Percentiles rank a stretch among this genome's conserved stretches.
Conservation (phyloP, 1,140 invertebrate species). For the Ladona fulva region DNA sequence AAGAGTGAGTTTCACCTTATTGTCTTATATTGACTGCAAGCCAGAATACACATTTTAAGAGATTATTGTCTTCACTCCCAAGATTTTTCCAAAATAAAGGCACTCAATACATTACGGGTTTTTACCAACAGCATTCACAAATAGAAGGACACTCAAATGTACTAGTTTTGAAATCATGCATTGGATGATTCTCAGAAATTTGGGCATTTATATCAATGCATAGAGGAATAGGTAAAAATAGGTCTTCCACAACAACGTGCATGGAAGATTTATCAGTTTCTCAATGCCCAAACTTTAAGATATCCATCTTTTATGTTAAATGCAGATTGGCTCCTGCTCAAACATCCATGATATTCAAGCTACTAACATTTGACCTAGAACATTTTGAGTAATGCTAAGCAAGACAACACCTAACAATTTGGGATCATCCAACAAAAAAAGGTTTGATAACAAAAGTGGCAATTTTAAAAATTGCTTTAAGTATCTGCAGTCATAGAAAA, state of each 20-base stretch:
- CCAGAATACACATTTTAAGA: neutral
- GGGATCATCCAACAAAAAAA: neutral
- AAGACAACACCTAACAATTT: conserved; percentile 1
- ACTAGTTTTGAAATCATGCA: neutral
- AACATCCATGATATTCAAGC: neutral
- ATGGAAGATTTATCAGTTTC: neutral
- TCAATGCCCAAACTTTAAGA: conserved; percentile 6
- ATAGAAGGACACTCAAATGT: neutral
- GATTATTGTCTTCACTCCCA: conserved; percentile 2
- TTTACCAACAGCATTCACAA: neutral
- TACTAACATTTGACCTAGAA: neutral
- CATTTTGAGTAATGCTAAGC: neutral
- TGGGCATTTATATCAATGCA: neutral
- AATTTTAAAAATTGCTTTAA: neutral
- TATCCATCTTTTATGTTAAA: neutral
- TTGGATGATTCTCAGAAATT: neutral
- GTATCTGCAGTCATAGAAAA: neutral
- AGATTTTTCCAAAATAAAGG: conserved; percentile 10
- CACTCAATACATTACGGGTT: neutral
- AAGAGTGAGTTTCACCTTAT: neutral
- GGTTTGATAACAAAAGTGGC: neutral
- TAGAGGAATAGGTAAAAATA: neutral
- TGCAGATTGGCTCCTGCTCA: neutral
- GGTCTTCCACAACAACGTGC: neutral
- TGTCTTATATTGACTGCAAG: conserved; percentile 1